A percentile compares a stretch with the other conserved stretches of the same genome.
Conservation (phyloP, 2,888 invertebrate species). For the Ormyrus pomaceus region DNA sequence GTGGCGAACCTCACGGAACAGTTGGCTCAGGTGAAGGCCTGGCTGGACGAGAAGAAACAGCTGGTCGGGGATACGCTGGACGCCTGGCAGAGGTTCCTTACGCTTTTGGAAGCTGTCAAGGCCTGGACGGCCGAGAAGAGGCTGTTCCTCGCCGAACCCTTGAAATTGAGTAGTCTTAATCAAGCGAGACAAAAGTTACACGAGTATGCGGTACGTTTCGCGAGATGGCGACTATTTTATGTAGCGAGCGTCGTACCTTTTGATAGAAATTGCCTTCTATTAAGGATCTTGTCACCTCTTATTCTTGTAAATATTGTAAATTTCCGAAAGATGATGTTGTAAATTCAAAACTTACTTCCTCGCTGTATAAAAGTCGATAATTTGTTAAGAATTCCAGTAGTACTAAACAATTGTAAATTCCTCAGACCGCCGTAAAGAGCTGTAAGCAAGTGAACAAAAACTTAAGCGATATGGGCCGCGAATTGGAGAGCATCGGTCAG, state of each 20-base stretch:
- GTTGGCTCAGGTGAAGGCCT: constrained; percentile 85
- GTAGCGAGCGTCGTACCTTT: neutral
- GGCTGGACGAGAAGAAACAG: constrained; percentile 89
- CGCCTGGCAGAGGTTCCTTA: constrained; percentile 91
- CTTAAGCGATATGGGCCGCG: constrained; percentile 93
- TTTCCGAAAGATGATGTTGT: no score
- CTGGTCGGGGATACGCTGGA: constrained; percentile 91
- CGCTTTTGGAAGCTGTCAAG: constrained; percentile 88
- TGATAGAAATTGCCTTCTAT: no score
- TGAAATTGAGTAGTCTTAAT: constrained; percentile 86
- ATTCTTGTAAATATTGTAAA: no score
- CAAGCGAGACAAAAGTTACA: constrained; percentile 91
- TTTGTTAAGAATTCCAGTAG: neutral
- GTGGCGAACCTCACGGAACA: constrained; percentile 87
- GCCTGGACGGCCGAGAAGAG: constrained; percentile 90
- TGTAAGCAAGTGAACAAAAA: constrained; percentile 92
- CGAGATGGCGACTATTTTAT: neutral
- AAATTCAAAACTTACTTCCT: constrained; percentile 42
- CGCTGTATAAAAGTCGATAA: neutral
- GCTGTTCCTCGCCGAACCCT: constrained; percentile 86
- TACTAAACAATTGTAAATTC: constrained; percentile 64
- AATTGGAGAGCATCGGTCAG: constrained; percentile 89
- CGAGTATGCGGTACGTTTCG: constrained; percentile 85
- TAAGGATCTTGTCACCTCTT: no score
- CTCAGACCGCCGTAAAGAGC: constrained; percentile 89